A percentile compares a stretch with the other conserved stretches of the same genome.
Evolutionary conservation across 2,113 vertebrate genomes (phyloP).

Genomic region (Zosterops hypoxanthus): DNA sequence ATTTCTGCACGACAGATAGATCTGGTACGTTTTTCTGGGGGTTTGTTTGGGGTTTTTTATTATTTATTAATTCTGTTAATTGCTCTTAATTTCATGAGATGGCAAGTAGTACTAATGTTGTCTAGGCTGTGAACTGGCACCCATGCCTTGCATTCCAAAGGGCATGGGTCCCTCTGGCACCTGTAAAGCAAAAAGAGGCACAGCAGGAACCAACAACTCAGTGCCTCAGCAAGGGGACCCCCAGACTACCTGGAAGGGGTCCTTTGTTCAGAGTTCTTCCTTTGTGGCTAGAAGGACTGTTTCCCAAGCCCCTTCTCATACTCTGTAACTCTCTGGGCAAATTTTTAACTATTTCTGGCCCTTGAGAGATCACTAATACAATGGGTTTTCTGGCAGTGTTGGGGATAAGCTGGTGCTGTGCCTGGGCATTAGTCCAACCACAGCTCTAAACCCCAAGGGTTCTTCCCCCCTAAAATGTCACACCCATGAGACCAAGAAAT

Average conservation of each 20-base stretch:
- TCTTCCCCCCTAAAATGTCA: neutral
- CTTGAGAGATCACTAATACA: neutral
- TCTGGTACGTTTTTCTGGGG: neutral
- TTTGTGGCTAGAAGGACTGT: neutral
- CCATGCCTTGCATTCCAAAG: neutral
- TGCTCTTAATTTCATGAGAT: neutral
- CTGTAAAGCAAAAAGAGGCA: neutral
- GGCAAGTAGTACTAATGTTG: neutral
- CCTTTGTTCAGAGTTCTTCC: neutral
- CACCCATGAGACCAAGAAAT: neutral
- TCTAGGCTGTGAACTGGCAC: neutral
- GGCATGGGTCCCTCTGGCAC: neutral
- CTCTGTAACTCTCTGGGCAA: neutral
- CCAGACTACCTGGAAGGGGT: neutral
- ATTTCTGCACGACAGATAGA: neutral
- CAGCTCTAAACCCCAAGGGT: neutral
- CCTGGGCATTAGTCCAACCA: neutral
- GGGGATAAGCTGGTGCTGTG: neutral
- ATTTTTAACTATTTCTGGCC: neutral
- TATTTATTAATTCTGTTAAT: neutral
- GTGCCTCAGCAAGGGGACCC: too few species aligned
- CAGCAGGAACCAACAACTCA: accelerated
- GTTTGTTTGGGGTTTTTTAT: accelerated
- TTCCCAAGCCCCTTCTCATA: neutral
- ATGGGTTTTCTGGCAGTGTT: neutral